A percentile compares a stretch with the other conserved stretches of the same genome.
Evolutionary conservation across 2,113 vertebrate genomes (phyloP).

Genomic region (Maccullochella peelii): DNA sequence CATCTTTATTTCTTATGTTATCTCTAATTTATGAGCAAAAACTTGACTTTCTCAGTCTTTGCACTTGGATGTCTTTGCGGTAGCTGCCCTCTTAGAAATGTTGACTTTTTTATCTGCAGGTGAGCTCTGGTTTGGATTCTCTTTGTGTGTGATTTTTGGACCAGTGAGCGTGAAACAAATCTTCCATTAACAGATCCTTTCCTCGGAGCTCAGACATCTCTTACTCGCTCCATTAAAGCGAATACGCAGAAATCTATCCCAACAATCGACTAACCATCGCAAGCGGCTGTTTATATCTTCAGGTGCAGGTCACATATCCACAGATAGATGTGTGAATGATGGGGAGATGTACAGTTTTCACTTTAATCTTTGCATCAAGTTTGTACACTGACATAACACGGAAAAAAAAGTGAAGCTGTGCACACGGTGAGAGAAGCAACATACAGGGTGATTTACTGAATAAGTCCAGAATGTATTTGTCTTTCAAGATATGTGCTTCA

Average conservation of each 20-base stretch:
- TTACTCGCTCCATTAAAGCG: conserved; percentile 57
- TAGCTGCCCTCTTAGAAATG: not conserved
- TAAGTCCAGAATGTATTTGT: not conserved
- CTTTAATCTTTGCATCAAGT: not conserved
- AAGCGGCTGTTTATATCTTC: conserved; percentile 10
- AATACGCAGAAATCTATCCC: conserved; percentile 45
- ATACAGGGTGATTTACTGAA: too few relatives aligned
- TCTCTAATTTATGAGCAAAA: conserved; percentile 3
- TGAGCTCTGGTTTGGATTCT: not conserved
- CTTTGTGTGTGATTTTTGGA: conserved; percentile 15
- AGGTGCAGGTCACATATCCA: conserved; percentile 7
- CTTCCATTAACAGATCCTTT: conserved; percentile 49
- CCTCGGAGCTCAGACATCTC: conserved; percentile 53
- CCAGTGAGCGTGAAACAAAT: conserved; percentile 59
- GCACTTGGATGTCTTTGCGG: not conserved
- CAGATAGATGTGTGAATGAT: not conserved
- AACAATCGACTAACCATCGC: conserved; percentile 20
- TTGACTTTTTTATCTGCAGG: not conserved
- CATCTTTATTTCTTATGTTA: not conserved
- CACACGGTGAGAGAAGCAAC: not conserved
- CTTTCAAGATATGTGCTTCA: not conserved
- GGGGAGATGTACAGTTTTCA: not conserved
- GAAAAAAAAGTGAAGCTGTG: not conserved
- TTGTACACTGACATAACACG: not conserved
- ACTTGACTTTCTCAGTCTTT: not conserved